Conservation (phyloP, 2,888 invertebrate species). For the Leptarthrus brevirostris region DNA sequence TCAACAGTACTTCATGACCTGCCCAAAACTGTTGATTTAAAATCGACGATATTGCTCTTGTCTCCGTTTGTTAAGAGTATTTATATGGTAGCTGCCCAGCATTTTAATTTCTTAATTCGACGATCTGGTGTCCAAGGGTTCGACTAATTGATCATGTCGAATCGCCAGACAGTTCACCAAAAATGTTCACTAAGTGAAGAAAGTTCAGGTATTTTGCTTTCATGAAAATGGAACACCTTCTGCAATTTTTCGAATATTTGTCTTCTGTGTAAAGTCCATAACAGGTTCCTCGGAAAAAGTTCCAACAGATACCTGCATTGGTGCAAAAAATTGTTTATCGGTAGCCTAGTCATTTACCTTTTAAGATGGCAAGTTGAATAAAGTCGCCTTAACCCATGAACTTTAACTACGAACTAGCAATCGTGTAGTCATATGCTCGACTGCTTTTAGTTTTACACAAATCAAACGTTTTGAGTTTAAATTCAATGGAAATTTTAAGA, state of each 20-base stretch:
- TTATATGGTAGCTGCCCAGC: not conserved
- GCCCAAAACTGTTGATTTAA: not conserved
- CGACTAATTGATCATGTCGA: conserved; percentile 36
- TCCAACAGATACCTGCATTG: not conserved
- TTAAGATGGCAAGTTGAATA: not conserved
- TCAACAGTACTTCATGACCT: not conserved
- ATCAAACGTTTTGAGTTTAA: not conserved
- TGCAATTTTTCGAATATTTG: conserved; percentile 17
- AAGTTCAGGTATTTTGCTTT: conserved; percentile 2
- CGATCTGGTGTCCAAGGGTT: conserved; percentile 1
- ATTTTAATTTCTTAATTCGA: conserved; percentile 27
- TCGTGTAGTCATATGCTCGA: conserved; percentile 18
- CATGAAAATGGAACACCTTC: not conserved
- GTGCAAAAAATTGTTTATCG: not conserved
- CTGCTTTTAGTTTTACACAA: conserved; percentile 3
- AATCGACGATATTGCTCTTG: conserved; percentile 17
- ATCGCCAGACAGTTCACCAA: not conserved
- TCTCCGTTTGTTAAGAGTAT: not conserved
- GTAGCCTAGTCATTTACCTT: not conserved
- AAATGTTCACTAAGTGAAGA: conserved; percentile 17
- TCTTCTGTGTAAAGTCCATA: not conserved
- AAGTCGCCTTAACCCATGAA: conserved; percentile 25
- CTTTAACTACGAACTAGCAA: not conserved
- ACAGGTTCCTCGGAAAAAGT: not conserved
- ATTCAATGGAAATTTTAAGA: too few species aligned